Conservation (phyloP, 2,113 vertebrate genomes). For the Ceyx melanurus region DNA sequence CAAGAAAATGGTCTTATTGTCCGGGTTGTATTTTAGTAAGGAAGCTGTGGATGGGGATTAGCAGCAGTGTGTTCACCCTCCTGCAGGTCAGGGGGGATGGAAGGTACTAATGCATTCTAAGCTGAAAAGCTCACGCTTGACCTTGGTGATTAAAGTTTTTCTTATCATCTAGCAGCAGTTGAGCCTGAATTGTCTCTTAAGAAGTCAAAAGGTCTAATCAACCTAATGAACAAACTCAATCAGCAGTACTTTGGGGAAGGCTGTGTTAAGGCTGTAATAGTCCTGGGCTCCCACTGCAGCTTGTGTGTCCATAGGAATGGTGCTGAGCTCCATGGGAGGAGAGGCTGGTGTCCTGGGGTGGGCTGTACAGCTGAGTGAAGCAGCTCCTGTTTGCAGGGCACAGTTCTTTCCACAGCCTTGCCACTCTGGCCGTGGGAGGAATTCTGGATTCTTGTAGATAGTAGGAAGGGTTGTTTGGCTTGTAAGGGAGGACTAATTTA, state of each 20-base stretch:
- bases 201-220: conserved; percentile 70
- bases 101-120: conserved; percentile 38
- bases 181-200: conserved; percentile 54
- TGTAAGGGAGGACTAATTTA: neutral
- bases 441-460: neutral
- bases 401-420: neutral
- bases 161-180: conserved; percentile 37
- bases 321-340: fast-evolving
- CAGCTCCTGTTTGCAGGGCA: neutral
- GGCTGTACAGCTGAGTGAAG: neutral
- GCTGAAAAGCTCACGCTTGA: conserved; percentile 59
- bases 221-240: conserved; percentile 56
- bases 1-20: neutral
- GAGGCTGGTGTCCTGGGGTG: neutral
- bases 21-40: neutral
- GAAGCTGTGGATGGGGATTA: conserved; percentile 19
- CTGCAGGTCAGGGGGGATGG: conserved; percentile 24
- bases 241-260: conserved; percentile 41
- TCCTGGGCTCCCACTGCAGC: neutral
- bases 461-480: neutral
- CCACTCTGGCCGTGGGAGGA: neutral
- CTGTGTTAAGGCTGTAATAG: neutral
- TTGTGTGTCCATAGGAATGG: neutral
- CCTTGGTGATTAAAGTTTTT: conserved; percentile 47
- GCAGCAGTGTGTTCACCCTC: neutral